Evolutionary conservation across 2,797 vertebrate genomes (phyloP).

Genomic region (Chiroxiphia lanceolata): DNA sequence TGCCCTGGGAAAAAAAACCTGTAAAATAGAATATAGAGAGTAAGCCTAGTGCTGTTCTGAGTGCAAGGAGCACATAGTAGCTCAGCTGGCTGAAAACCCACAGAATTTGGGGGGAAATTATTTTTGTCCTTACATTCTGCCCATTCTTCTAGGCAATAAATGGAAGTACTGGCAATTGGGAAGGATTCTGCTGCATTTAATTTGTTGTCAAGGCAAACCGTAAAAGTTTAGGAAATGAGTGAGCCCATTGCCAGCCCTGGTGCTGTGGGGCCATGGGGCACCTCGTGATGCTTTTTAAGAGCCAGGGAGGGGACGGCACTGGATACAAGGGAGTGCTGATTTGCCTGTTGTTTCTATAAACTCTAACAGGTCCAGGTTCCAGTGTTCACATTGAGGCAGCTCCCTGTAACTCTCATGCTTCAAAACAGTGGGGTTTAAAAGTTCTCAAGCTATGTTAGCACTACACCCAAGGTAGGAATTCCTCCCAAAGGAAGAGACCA

Average conservation of each 20-base stretch:
- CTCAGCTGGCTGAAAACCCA: rapidly evolving
- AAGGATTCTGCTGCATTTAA: not conserved
- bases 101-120: not conserved
- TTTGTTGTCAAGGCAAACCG: not conserved
- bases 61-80: not conserved
- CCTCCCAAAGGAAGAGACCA: not conserved
- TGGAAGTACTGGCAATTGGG: not conserved
- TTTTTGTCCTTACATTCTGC: not conserved
- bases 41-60: not conserved
- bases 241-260: not conserved
- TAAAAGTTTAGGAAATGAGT: not conserved
- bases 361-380: not conserved
- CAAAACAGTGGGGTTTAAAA: not conserved
- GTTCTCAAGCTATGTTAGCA: not conserved
- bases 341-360: not conserved
- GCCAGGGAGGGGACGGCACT: not conserved
- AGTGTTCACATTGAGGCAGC: not conserved
- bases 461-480: not conserved
- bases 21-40: not conserved
- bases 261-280: not conserved
- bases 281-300: rapidly evolving
- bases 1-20: not conserved
- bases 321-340: not conserved
- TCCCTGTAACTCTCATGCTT: not conserved
- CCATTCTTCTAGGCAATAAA: rapidly evolving